Evolutionary conservation across 2,888 invertebrate species (phyloP), one percentile per base, ranked within the genome.

Genomic region (Ornithoptera alexandrae): DNA sequence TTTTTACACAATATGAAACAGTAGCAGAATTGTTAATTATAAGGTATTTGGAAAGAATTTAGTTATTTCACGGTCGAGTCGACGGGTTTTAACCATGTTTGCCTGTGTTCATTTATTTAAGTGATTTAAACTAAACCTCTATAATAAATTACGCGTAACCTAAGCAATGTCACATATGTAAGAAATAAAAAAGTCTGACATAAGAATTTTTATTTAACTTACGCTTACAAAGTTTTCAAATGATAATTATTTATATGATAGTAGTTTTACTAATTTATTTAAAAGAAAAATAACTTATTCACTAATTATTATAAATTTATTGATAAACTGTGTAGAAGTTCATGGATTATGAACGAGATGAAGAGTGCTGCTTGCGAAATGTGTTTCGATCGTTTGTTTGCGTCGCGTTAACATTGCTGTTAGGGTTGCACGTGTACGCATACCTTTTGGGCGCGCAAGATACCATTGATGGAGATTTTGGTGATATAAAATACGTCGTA

Each of bases 371-470:
- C 69, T 71, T 84, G 10, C 80, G 81, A 24, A 79, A 78, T 63
- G 70, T 84, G 57, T 91, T 90, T 71, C 83, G 84, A 62, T 78
- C 81, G n/a, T 90, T 91, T 72, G 89, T 92, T 18, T 89, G 86
- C 65, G 76, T 81, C 18, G 77, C 85, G 1, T 74, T 92, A 57
- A 76, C 84, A 4, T 20, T 86, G 61, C 76, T 92, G 62, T 76
- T 91, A n/a, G 88, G 84, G 12, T 73, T 90, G n/a, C 90, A 92
- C 46, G 74, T 83, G 7, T 90, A 90, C 73, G 77, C 84, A 0
- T 86, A 88, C 72, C 74, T 88, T 68, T 84, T 83, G 83, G 85
- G 82, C 0, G 79, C 83, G 24, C 82, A 80, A 39, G 86, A 84
- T 17, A 72, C 76, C 1, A 70, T 87, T 20, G 86, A 87, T 2